These are phyloP conservation scores for Notechis scutatus DNA, from an alignment of 2,113 vertebrate species.

Conservation along the genomic window DNA sequence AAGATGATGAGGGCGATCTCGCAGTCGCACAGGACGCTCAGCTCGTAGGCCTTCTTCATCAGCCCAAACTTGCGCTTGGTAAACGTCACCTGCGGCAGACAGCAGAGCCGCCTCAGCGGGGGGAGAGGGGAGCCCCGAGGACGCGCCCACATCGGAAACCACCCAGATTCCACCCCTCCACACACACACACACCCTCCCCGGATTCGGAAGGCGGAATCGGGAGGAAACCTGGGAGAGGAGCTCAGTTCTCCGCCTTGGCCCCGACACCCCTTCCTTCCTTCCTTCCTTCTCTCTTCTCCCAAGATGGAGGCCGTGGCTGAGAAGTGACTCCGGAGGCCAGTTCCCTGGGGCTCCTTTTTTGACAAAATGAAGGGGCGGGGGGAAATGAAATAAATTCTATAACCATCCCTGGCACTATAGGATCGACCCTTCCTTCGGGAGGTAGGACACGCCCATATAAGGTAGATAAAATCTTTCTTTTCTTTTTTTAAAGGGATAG, in stretches of 20 bases:
- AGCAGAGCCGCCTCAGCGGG: fast-evolving
- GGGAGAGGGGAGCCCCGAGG: neutral
- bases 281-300: neutral
- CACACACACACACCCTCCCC: too few species aligned
- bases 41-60: slow-evolving; percentile 99
- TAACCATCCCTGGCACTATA: neutral
- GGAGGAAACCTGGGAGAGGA: neutral
- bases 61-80: slow-evolving; percentile 91
- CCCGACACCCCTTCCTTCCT: neutral
- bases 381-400: neutral
- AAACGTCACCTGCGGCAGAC: slow-evolving; percentile 69
- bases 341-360: neutral
- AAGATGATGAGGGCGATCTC: slow-evolving; percentile 76
- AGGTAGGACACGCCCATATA: neutral
- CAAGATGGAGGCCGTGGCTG: neutral
- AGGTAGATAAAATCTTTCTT: neutral
- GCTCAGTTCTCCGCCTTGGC: neutral
- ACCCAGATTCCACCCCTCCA: neutral
- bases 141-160: neutral
- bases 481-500: neutral
- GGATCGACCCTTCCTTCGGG: neutral
- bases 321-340: neutral
- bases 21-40: slow-evolving; percentile 76
- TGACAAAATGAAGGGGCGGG: neutral
- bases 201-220: neutral